Base-by-base conservation (phyloP, 1,140 invertebrate species). In the Cherax destructor region DNA sequence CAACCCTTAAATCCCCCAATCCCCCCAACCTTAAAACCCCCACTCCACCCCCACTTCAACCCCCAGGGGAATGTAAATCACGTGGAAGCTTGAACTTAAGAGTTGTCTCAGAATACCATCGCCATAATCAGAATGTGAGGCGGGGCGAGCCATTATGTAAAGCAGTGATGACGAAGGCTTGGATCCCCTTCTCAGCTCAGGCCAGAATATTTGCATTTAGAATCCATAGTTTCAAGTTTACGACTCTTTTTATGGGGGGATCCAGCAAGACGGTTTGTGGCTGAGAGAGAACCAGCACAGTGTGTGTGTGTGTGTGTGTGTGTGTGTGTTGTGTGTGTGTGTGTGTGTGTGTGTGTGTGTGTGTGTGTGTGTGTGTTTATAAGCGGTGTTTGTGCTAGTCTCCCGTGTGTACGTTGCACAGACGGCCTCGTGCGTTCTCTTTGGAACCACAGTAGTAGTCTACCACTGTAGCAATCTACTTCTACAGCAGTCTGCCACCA, bases 191-290 rank as follows among this genome's bases (percentile, higher is more conserved):
- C 89, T 91, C 89, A 85, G 76, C 81, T 80, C 89, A 86, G 74
- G 56, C 69, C 81, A 83, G 61, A 83, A 91, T 91, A 91, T 91
- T 91, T 91, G 89, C 89, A 91, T 91, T 79, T 91, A 91, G 83
- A 91, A 91, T 91, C 89, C 89, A 91, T 91, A 91, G 89, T 91
- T 91, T 91, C 89, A 86, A 91, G 89, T 91, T 91, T 91, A 91
- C 89, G 89, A 72, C 89, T 72, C 65, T 91, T 91, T 91, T 91
- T 91, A 91, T 91, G 89, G 89, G 83, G 74, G 50, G 74, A 30
- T 18, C 16, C 72, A 91, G 83, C 89, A 85, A 86, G 89, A 83
- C 81, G 83, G 89, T 91, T 91, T 91, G 89, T 91, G 89, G 83
- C 89, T 78, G 85, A 18, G 85, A 59, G 85, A 77, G 50, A 50